Evolutionary conservation across 2,797 vertebrate genomes (phyloP), one percentile per base, ranked within the genome.

Genomic region (Anomalospiza imberbis): DNA sequence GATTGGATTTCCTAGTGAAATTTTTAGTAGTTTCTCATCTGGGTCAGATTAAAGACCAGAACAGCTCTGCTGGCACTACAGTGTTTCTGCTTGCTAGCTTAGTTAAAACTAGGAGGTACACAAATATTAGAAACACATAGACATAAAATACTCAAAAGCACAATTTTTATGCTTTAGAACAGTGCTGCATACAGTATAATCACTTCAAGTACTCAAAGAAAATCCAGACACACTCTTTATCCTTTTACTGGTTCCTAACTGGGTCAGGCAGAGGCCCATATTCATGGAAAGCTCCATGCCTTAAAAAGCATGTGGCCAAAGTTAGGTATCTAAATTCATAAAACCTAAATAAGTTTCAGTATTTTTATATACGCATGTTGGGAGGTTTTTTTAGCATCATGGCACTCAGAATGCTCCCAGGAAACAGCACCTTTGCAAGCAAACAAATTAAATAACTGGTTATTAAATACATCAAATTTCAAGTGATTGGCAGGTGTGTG

Each of bases 21-120:
- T 93, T 91, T 95, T 94, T 32, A 92, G 90, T 91, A 91, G 77
- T 91, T 96, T 94, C 77, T 92, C 2, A 0, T 88, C 77, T 96
- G 81, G 90, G 90, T 94, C 95, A 94, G 77, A 94, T 94, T 96
- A 95, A 95, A 95, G 65, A 80, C 77, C 82, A 93, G 91, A 94
- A 68, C 65, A 95, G 65, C 80, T 96, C 83, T 91, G 85, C 85
- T 93, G 74, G 83, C 83, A 80, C 63, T 94, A 65, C 22, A 45
- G 57, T 53, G 51, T 94, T 94, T 93, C 89, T 87, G 50, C 90
- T 94, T 91, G 80, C 74, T 80, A 94, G 57, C 77, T 74, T 91
- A 74, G 77, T 91, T 94, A 91, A 85, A 95, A 86, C 63, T 68
- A 55, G 44, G 72, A 94, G 78, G 91, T 87, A 77, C 67, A 89